phyloP scores from a whole-genome alignment of 2,888 invertebrate genomes.

The Calameuta pallipes region DNA sequence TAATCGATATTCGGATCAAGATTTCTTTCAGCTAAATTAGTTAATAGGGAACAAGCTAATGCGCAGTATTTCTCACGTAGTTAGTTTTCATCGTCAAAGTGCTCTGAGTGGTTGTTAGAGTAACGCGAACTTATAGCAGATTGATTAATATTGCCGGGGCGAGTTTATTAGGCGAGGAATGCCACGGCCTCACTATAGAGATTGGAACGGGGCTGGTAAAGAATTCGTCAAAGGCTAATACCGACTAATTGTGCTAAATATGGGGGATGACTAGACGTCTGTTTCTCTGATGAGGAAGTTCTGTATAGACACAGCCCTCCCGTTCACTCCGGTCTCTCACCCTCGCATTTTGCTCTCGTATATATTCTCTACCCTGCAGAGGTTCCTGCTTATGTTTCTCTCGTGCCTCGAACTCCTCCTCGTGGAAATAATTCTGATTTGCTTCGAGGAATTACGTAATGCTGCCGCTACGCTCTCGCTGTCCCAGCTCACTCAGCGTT shows the following conservation, averaged over 20 bases:
- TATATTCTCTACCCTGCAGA: neutral
- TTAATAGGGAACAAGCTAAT: neutral
- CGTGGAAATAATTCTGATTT: slow-evolving; percentile 6
- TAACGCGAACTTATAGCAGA: neutral
- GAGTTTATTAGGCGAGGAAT: slow-evolving; percentile 9
- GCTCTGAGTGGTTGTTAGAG: neutral
- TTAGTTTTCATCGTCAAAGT: neutral
- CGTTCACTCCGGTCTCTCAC: neutral
- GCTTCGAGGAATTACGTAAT: slow-evolving; percentile 7
- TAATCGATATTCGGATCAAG: neutral
- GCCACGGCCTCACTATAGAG: neutral
- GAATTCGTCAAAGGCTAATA: slow-evolving; percentile 15
- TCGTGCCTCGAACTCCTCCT: slow-evolving; percentile 6
- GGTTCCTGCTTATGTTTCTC: neutral
- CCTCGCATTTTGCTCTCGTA: neutral
- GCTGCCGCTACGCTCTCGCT: neutral
- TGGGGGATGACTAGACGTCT: slow-evolving; percentile 1
- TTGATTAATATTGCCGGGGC: slow-evolving; percentile 5
- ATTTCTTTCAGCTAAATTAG: neutral
- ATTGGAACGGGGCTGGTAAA: neutral
- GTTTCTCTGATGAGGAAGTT: slow-evolving; percentile 8
- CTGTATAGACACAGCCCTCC: neutral
- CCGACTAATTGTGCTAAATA: slow-evolving; percentile 10
- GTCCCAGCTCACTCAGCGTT: neutral
- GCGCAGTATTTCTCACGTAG: neutral